Evolutionary conservation across 2,888 invertebrate species (phyloP), one percentile per base, ranked within the genome.

Genomic region (Cataglyphis altisquamis): DNA sequence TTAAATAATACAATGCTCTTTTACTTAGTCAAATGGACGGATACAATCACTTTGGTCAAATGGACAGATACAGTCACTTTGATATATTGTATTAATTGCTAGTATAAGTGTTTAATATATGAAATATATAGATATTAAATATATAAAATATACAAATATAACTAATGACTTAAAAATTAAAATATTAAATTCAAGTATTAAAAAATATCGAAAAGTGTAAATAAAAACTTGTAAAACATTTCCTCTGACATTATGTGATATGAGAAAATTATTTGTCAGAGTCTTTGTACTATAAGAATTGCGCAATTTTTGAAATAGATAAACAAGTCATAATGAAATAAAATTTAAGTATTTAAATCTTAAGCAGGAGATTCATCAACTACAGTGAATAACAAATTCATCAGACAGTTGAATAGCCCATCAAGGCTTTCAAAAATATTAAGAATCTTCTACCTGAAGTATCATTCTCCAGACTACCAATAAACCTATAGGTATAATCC

Each of bases 391-490:
- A 25, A 48, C 62, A 57, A 36, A 63, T 62, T 80, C 25, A n/a
- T 45, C 48, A 64, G 25, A 18, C 25, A 32, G 25, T 73, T 18
- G 41, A 67, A 3, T 29, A 41, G 21, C 15, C 15, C 48, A 5
- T 9, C 41, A n/a, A 73, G 62, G 1, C 5, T 45, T 9, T 36
- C 18, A 18, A 18, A 68, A 2, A 18, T 48, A 5, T 68, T 45
- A 2, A 12, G 45, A 45, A 63, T 8, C 45, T 29, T 89, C 67
- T 88, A 88, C 32, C 90, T 90, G 39, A 52, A 81, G 74, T 8
- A 86, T 41, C 25, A 80, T 64, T 29, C 57, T 80, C n/a, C 74
- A 83, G 15, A 12, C 10, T 52, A 83, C 0, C 21, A 84, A 21
- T 45, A 86, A 25, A 36, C 41, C 70, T n/a, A 78, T 10, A 6